phyloP scores from a whole-genome alignment of 1,140 invertebrate species.

The Ceratina japonica region DNA sequence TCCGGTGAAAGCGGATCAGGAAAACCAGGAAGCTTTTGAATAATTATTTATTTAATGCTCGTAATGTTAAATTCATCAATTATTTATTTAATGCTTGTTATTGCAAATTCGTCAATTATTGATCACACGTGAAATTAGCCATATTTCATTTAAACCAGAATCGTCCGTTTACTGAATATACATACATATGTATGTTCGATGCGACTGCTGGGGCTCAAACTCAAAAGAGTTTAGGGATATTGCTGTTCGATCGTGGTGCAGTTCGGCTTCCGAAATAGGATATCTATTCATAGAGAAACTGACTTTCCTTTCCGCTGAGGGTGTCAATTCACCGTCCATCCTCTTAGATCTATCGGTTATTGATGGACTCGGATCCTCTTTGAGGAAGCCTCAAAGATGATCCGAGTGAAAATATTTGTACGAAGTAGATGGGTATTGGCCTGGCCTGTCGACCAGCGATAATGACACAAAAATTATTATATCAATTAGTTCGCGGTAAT shows the following conservation, averaged over 20 bases:
- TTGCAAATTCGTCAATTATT: too few relatives aligned
- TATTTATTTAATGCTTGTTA: too few relatives aligned
- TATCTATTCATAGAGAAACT: conserved; percentile 40
- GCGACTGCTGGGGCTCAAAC: conserved; percentile 9
- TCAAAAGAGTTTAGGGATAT: conserved; percentile 3
- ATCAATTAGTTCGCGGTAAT: too few relatives aligned
- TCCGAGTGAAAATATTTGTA: conserved; percentile 32
- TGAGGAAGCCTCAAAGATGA: conserved; percentile 20
- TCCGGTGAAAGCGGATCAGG: too few relatives aligned
- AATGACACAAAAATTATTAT: too few relatives aligned
- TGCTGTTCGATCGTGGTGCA: conserved; percentile 35
- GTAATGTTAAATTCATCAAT: too few relatives aligned
- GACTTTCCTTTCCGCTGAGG: conserved; percentile 16
- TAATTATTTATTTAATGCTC: too few relatives aligned
- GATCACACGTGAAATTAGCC: too few relatives aligned
- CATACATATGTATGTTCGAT: too few relatives aligned
- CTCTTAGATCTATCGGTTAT: conserved; percentile 45
- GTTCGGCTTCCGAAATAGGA: conserved; percentile 46
- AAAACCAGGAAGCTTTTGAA: too few relatives aligned
- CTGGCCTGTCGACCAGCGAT: neutral
- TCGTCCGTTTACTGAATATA: too few relatives aligned
- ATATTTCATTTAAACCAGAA: too few relatives aligned
- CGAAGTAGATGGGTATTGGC: conserved; percentile 17
- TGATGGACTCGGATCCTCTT: conserved; percentile 30
- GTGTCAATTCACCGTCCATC: conserved; percentile 35